Conservation (phyloP, 2,888 invertebrate genomes). For the Papilio elwesi region DNA sequence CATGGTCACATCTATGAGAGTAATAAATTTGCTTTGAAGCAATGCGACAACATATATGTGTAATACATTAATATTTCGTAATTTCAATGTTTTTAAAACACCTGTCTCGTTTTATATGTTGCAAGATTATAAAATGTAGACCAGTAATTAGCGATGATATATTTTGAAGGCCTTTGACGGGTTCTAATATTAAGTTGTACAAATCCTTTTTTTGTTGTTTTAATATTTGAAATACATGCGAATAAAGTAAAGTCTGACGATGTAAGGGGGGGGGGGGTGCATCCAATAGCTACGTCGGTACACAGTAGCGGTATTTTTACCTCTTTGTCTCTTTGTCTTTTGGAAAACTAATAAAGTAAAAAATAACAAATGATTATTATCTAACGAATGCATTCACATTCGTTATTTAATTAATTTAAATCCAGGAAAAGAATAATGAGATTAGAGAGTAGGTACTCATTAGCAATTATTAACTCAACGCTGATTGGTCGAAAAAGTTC, state of each 20-base stretch:
- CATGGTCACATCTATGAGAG: too few relatives aligned
- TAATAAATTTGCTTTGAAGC: background rate
- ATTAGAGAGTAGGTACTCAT: background rate
- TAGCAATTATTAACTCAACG: constrained; percentile 8
- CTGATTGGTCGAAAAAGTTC: constrained; percentile 29
- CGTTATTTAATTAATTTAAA: constrained; percentile 26
- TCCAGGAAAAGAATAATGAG: constrained; percentile 29
- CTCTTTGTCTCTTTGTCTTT: too few relatives aligned
- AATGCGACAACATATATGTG: constrained; percentile 5
- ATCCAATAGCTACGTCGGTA: too few relatives aligned
- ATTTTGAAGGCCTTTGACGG: background rate
- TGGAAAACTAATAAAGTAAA: too few relatives aligned
- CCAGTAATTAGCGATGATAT: background rate
- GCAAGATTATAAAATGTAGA: background rate
- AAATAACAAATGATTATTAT: background rate
- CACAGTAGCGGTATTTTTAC: too few relatives aligned
- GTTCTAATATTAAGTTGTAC: too few relatives aligned
- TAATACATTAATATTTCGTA: background rate
- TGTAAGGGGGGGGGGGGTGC: too few relatives aligned
- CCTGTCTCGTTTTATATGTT: background rate
- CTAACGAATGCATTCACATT: constrained; percentile 28
- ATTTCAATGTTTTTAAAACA: background rate
- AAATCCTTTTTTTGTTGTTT: too few relatives aligned
- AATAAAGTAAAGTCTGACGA: background rate
- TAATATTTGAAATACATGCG: background rate